phyloP scores from a whole-genome alignment of 2,797 vertebrate species.

The Lagorchestes hirsutus region DNA sequence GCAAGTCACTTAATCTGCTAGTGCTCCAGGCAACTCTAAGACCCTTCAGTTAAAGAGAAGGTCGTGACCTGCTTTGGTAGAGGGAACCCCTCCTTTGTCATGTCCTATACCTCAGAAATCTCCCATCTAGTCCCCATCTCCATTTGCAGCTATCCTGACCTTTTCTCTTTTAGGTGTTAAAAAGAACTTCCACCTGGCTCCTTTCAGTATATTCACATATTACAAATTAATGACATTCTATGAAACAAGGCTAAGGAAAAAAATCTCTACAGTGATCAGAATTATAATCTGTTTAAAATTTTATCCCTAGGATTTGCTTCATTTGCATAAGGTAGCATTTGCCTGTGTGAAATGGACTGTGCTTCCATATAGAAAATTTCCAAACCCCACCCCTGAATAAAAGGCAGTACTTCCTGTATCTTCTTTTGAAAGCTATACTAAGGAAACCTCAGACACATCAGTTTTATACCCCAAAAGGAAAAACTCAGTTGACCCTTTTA shows the following conservation, averaged over 20 bases:
- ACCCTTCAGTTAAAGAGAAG: neutral
- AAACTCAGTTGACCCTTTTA: conserved; percentile 16
- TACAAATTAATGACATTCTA: conserved; percentile 57
- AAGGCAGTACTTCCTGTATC: conserved; percentile 41
- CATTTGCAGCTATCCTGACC: neutral
- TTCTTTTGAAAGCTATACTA: conserved; percentile 44
- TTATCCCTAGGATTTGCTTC: conserved; percentile 19
- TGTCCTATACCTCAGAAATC: neutral
- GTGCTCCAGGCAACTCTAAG: neutral
- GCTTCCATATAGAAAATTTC: conserved; percentile 48
- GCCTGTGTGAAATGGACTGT: conserved; percentile 24
- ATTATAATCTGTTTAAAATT: conserved; percentile 49
- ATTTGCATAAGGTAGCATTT: conserved; percentile 49
- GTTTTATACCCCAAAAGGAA: conserved; percentile 10
- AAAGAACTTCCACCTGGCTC: conserved; percentile 57
- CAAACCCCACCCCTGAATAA: conserved; percentile 37
- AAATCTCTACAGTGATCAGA: conserved; percentile 10
- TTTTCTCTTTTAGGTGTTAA: conserved; percentile 14
- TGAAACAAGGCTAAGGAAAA: conserved; percentile 54
- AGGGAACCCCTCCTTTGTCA: neutral
- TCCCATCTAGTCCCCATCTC: neutral
- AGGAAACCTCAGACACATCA: conserved; percentile 18
- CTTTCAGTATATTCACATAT: conserved; percentile 20
- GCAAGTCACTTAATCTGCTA: neutral
- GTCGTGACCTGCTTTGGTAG: neutral